Evolutionary conservation across 2,113 vertebrate genomes (phyloP), one percentile per base, ranked within the genome.

Genomic region (Turnix velox): DNA sequence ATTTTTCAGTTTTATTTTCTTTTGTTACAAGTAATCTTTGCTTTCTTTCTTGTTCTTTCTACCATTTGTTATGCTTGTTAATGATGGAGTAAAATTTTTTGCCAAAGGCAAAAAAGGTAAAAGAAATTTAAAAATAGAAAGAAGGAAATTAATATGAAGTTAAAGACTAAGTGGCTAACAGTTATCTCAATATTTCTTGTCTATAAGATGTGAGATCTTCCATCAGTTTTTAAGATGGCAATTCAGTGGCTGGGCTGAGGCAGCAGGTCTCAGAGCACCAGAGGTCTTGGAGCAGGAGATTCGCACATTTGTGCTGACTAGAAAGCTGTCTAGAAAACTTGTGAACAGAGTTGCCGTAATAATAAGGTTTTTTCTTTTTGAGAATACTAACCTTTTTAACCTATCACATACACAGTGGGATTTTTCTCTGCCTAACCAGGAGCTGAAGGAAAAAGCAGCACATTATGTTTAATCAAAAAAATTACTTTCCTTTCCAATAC

Each of bases 81-180:
- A 96, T 49, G 66, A 93, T 49, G 37, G 73, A 89, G 16, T 61
- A 76, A 95, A 87, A 88, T 84, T 69, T 76, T 84, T 71, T 83
- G 43, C 12, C 59, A 92, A 45, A 62, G 23, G 10, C 17, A 30
- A 39, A 25, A 18, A 65, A 33, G 31, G 7, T 31, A 35, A 6
- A n/a, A 72, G 73, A 55, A 54, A 85, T 73, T n/a, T 62, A 55
- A 87, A 93, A 77, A 2, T 3, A 92, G 46, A 42, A 91, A 81
- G 31, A 75, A 88, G 20, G 57, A 45, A 75, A 37, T 27, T 18
- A 48, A 37, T 6, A 9, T 51, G 45, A 93, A 48, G 28, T 43
- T 24, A 72, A 35, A 54, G 39, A 66, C 39, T 37, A 10, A 54
- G 4, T 74, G 31, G 33, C 46, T 92, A 83, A 31, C 15, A 33